A percentile compares a stretch with the other conserved stretches of the same genome.
Evolutionary conservation across 2,888 invertebrate genomes (phyloP).

Genomic region (Lasioglossum vierecki): DNA sequence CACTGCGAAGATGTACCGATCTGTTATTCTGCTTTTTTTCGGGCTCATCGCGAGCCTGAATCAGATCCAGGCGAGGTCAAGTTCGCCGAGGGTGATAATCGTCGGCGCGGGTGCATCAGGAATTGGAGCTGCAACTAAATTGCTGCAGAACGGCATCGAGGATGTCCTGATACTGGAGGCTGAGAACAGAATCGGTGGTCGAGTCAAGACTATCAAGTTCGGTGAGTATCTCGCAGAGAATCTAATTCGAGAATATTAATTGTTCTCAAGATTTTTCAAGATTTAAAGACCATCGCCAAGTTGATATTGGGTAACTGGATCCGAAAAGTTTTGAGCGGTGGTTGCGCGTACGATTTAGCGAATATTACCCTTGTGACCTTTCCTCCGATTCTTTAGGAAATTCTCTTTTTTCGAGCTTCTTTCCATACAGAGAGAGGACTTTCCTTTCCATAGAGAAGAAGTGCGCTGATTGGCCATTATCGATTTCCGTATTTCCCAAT

Average conservation of each 20-base stretch:
- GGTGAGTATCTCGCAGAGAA: conserved; percentile 75
- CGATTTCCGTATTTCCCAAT: too few relatives aligned
- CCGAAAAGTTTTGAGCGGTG: too few relatives aligned
- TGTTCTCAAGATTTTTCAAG: neutral
- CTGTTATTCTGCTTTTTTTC: conserved; percentile 11
- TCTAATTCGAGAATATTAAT: neutral
- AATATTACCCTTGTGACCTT: too few relatives aligned
- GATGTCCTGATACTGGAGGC: conserved; percentile 85
- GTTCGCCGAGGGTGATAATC: conserved; percentile 82
- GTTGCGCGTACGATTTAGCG: too few relatives aligned
- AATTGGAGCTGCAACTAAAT: conserved; percentile 85
- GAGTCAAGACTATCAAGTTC: conserved; percentile 81
- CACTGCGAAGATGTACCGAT: conserved; percentile 26
- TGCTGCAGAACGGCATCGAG: conserved; percentile 83
- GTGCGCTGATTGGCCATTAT: too few relatives aligned
- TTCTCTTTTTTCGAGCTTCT: too few relatives aligned
- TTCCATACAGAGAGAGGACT: too few relatives aligned
- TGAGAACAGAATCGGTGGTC: conserved; percentile 84
- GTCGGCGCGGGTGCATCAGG: conserved; percentile 86
- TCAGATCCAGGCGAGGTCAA: neutral
- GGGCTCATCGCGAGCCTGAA: conserved; percentile 16
- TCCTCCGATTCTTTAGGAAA: too few relatives aligned
- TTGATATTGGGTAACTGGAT: too few relatives aligned
- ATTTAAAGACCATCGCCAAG: neutral
- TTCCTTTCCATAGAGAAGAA: too few relatives aligned